phyloP scores from a whole-genome alignment of 2,888 invertebrate genomes.

The Ryuthela nishihirai region DNA sequence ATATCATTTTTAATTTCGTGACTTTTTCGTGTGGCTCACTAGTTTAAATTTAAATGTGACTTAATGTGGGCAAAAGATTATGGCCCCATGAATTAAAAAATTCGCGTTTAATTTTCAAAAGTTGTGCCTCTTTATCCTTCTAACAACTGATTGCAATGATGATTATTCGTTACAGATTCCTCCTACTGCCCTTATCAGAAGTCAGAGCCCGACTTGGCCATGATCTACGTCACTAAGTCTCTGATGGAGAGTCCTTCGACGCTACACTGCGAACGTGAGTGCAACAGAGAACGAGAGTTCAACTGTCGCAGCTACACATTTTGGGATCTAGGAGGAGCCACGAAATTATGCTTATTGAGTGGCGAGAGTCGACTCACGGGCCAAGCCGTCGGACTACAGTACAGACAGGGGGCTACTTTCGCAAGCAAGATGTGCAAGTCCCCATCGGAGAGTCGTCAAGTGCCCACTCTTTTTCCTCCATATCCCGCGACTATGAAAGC shows the following conservation, averaged over 20 bases:
- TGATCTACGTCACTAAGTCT: constrained; percentile 52
- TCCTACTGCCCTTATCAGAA: constrained; percentile 50
- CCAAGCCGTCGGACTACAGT: constrained; percentile 55
- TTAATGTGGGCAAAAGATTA: too few species aligned
- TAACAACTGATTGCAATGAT: too few species aligned
- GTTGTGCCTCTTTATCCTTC: too few species aligned
- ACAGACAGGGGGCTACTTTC: constrained; percentile 60
- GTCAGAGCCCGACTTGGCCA: constrained; percentile 49
- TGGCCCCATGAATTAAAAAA: too few species aligned
- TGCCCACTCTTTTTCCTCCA: constrained; percentile 6
- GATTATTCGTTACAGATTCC: too few species aligned
- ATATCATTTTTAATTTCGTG: too few species aligned
- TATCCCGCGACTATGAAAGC: neutral
- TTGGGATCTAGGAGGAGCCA: constrained; percentile 40
- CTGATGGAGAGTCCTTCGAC: constrained; percentile 44
- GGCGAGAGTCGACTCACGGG: constrained; percentile 61
- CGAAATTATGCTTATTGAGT: constrained; percentile 64
- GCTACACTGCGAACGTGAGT: constrained; percentile 51
- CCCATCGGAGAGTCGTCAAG: constrained; percentile 5
- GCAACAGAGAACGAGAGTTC: constrained; percentile 52
- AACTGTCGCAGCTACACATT: constrained; percentile 50
- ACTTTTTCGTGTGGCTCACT: too few species aligned
- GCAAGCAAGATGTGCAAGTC: constrained; percentile 61
- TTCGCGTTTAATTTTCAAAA: too few species aligned
- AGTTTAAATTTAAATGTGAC: too few species aligned